Evolutionary conservation across 2,113 vertebrate genomes (phyloP), one percentile per base, ranked within the genome.

Genomic region (Channa maculata): DNA sequence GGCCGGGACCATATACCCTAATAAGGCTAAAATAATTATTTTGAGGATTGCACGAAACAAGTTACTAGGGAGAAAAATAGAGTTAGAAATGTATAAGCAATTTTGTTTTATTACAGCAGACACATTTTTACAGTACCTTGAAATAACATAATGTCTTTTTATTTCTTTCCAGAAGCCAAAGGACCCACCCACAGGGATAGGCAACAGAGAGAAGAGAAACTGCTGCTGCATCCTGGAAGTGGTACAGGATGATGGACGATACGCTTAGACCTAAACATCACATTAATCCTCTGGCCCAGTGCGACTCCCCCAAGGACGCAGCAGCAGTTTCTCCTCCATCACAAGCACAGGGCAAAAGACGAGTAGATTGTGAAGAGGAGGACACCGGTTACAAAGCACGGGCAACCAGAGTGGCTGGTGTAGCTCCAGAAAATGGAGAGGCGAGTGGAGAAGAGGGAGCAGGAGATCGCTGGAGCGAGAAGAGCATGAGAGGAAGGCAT

Each of bases 191-290:
- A 83, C 63, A 83, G 75, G 80, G 78, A 77, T 77, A 61, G 85
- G 78, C 73, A 68, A 69, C 48, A 39, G 77, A 67, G 79, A 53
- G 73, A 87, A 86, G 82, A 80, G 85, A 84, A 84, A 79, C 83
- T 64, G 39, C 79, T 60, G 77, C 83, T 54, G 71, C 84, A 88
- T 82, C 76, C 78, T 82, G 65, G 66, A 86, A 86, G 80, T 82
- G 63, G 80, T 88, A 71, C 88, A 91, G 84, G 73, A 90, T 92
- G 89, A 92, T 92, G 89, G 89, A 92, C 82, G 89, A 90, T 72
- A 82, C 64, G 81, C 87, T 89, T 84, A 85, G 77, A 79, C 67
- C 88, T 89, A 90, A 92, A 90, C 91, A 91, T 91, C 88, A 87
- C 91, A 92, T 91, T 91, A 92, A 92, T 91, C 89, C 89, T 90